Evolutionary conservation across 2,888 invertebrate species (phyloP), one percentile per base, ranked within the genome.

Genomic region (Catocala sponsa): DNA sequence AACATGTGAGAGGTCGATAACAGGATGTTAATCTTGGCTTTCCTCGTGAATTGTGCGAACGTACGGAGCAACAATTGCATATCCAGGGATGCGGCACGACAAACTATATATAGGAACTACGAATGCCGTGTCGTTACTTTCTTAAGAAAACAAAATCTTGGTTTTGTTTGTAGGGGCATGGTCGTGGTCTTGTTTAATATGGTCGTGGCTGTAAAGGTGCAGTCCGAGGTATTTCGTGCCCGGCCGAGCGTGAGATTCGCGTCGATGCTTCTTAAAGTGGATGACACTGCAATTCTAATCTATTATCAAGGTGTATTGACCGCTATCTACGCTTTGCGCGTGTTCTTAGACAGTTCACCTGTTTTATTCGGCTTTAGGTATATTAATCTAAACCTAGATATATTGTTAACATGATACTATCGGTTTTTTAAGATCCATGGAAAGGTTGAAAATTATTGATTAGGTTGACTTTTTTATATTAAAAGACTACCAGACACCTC

Each of bases 201-300:
- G 75, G 75, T 76, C 70, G 76, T 79, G 73, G 76, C 72, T 70
- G 72, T 72, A 67, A 73, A 74, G 74, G 77, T 78, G 77, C 73
- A 74, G 73, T 70, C 72, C 69, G 65, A 66, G 69, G 73, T 72
- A 68, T 69, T 78, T 78, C 79, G 77, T 79, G 79, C 79, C 72
- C 69, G 68, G 59, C 61, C 47, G 72, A 79, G 76, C 72, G 75
- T 76, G 76, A 73, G 74, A 75, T 76, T 78, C 72, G 80, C 76
- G 68, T 74, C 78, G 59, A 67, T 72, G 78, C 80, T 85, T 76
- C 81, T 84, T 80, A 82, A 77, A 81, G 77, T 79, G 80, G 80
- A 87, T 89, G 88, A 88, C 86, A 86, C 63, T 80, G 88, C 87
- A 84, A 65, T 86, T 85, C 75, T 76, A 76, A 79, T 82, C 77